phyloP scores from a whole-genome alignment of 2,113 vertebrate genomes.

The Eulacestoma nigropectus region DNA sequence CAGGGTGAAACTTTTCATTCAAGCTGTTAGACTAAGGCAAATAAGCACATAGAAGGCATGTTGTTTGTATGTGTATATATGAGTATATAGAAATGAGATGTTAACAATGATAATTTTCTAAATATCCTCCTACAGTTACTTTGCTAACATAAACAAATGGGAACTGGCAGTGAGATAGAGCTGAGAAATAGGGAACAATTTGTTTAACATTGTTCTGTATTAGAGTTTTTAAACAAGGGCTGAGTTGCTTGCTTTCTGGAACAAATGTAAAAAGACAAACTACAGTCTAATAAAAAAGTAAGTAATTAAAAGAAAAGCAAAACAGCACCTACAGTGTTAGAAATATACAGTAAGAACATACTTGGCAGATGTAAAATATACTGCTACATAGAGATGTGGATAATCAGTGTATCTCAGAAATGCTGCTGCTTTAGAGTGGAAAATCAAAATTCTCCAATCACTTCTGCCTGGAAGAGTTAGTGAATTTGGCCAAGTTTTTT shows the following conservation, averaged over 20 bases:
- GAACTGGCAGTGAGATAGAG: not conserved
- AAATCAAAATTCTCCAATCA: not conserved
- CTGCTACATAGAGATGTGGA: not conserved
- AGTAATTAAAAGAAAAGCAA: not conserved
- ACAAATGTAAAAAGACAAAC: not conserved
- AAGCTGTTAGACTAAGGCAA: not conserved
- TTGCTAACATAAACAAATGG: not conserved
- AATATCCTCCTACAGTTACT: not conserved
- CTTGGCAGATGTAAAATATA: not conserved
- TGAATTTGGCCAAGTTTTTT: constrained; percentile 10
- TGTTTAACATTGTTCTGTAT: constrained; percentile 10
- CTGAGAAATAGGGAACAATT: not conserved
- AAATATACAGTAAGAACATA: not conserved
- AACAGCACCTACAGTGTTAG: not conserved
- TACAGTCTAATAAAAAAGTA: not conserved
- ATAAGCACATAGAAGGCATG: not conserved
- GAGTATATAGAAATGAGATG: not conserved
- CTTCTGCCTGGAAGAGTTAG: not conserved
- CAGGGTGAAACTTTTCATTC: not conserved
- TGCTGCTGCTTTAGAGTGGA: not conserved
- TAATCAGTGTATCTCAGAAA: not conserved
- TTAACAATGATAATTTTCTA: not conserved
- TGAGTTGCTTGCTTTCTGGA: not conserved
- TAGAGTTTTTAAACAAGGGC: not conserved
- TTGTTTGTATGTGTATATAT: not conserved